A percentile compares a stretch with the other conserved stretches of the same genome.
These are phyloP conservation scores for Acrossocheilus fasciatus DNA, from an alignment of 2,797 vertebrate species.

Conservation along the genomic window DNA sequence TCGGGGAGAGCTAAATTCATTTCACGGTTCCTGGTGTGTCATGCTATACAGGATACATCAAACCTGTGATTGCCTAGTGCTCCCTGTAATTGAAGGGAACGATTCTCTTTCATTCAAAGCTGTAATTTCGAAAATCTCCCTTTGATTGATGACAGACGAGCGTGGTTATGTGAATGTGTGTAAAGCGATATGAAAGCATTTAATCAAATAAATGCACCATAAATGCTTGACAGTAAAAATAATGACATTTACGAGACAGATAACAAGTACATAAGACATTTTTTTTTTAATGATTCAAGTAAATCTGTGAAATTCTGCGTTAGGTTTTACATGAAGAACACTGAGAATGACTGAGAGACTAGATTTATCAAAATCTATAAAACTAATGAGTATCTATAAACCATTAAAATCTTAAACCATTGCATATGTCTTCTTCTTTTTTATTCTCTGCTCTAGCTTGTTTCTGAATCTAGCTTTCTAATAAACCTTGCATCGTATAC, in stretches of 20 bases:
- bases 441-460: not conserved
- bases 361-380: not conserved
- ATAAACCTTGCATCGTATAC: not conserved
- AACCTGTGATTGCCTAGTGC: constrained; percentile 46
- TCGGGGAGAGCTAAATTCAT: constrained; percentile 34
- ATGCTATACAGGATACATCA: constrained; percentile 43
- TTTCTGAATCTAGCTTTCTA: not conserved
- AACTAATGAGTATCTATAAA: not conserved
- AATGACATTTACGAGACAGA: not conserved
- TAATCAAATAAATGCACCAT: constrained; percentile 12
- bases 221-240: not conserved
- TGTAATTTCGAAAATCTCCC: constrained; percentile 43
- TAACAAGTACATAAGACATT: not conserved
- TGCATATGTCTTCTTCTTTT: not conserved
- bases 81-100: constrained; percentile 42
- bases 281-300: not conserved
- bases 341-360: not conserved
- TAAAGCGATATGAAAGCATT: constrained; percentile 13
- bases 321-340: not conserved
- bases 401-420: too few species aligned
- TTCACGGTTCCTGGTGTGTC: constrained; percentile 40
- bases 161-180: constrained; percentile 17
- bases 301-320: not conserved
- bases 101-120: constrained; percentile 47
- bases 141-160: constrained; percentile 38